Conservation (phyloP, 1,140 invertebrate species). For the Drosophila orena region DNA sequence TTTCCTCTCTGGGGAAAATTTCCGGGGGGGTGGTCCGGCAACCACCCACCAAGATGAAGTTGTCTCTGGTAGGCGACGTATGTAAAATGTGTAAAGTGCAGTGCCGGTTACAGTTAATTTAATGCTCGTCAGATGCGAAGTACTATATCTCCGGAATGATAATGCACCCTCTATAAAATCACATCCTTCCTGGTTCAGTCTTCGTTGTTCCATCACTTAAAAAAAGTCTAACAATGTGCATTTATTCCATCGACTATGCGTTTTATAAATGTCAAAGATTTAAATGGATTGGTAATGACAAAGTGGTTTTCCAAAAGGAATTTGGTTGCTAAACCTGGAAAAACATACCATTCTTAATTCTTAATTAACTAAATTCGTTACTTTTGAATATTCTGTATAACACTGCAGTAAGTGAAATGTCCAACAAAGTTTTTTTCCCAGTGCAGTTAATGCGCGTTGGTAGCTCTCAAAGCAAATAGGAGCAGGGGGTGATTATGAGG, state of each 20-base stretch:
- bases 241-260: no score
- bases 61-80: conserved; percentile 66
- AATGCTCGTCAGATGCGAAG: conserved; percentile 71
- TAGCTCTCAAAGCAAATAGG: conserved; percentile 20
- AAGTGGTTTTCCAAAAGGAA: no score
- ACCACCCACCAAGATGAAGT: conserved; percentile 60
- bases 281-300: no score
- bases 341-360: no score
- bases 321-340: no score
- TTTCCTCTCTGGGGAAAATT: conserved; percentile 54
- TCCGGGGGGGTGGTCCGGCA: conserved; percentile 1
- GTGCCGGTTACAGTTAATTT: conserved; percentile 82
- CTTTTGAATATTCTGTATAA: no score
- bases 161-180: conserved; percentile 59
- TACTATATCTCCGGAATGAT: conserved; percentile 36
- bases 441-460: conserved; percentile 52
- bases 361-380: no score
- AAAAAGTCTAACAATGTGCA: background rate
- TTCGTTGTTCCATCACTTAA: conserved; percentile 17
- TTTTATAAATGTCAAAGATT: no score
- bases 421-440: conserved; percentile 4
- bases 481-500: conserved; percentile 34
- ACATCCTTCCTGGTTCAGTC: conserved; percentile 9
- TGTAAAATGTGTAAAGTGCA: conserved; percentile 84
- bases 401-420: background rate